Conservation (phyloP, 2,888 invertebrate species). For the Lithophane ornitopus region DNA sequence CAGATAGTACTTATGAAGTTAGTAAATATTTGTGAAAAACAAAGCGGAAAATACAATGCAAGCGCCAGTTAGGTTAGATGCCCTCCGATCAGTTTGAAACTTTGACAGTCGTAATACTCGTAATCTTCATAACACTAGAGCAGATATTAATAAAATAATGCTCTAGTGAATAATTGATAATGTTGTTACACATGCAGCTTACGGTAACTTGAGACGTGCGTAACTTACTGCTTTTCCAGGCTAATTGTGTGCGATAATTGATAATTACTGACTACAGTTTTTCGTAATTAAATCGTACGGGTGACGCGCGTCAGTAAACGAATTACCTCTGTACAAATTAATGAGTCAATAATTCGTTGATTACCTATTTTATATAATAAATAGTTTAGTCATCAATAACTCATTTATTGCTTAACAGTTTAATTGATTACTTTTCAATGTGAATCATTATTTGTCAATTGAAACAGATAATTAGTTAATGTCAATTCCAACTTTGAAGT, state of each 20-base stretch:
- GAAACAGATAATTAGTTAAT: conserved; percentile 4
- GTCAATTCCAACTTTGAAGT: conserved; percentile 3
- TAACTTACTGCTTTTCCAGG: not conserved
- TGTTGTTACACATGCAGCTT: conserved; percentile 16
- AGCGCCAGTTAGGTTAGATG: not conserved
- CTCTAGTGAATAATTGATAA: not conserved
- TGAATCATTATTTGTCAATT: conserved; percentile 21
- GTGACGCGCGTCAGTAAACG: conserved; percentile 27
- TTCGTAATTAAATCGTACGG: conserved; percentile 39
- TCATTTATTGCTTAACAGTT: conserved; percentile 15
- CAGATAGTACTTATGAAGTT: no score
- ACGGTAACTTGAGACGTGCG: conserved; percentile 28
- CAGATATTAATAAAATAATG: not conserved
- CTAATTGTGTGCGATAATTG: conserved; percentile 49
- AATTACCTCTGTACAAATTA: conserved; percentile 35
- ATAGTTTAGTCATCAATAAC: conserved; percentile 43
- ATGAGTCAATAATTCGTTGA: conserved; percentile 32
- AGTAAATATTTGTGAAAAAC: not conserved
- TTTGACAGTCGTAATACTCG: not conserved
- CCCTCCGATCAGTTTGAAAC: not conserved
- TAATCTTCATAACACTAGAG: not conserved
- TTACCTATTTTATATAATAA: conserved; percentile 47
- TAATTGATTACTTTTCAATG: conserved; percentile 47
- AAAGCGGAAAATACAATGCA: not conserved
- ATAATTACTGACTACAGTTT: conserved; percentile 44